Evolutionary conservation across 2,797 vertebrate genomes (phyloP).

Genomic region (Enteromius thamalakanensis): DNA sequence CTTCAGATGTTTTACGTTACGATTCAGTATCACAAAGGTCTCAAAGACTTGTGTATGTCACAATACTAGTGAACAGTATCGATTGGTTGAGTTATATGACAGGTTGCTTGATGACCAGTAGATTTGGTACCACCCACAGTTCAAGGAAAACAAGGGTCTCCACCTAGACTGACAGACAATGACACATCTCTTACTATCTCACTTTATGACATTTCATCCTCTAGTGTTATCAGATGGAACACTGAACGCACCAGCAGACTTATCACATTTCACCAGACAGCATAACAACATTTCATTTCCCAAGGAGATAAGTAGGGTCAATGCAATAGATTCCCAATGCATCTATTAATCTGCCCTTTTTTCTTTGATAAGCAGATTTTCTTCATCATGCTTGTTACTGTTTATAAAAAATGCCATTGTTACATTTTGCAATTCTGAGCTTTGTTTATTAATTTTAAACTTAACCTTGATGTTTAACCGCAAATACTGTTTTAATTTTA

Average conservation of each 20-base stretch:
- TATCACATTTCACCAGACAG: not conserved
- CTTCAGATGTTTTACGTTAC: not conserved
- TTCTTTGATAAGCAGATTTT: not conserved
- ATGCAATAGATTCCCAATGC: not conserved
- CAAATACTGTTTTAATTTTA: not conserved
- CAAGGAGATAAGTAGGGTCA: not conserved
- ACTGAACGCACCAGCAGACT: not conserved
- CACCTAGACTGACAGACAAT: slow-evolving; percentile 21
- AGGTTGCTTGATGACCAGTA: not conserved
- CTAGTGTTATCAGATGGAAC: not conserved
- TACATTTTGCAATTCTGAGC: not conserved
- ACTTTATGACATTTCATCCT: not conserved
- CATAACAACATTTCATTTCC: not conserved
- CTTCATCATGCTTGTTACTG: not conserved
- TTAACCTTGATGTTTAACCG: not conserved
- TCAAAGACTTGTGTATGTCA: not conserved
- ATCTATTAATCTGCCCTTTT: not conserved
- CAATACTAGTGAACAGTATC: not conserved
- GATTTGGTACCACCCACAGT: not conserved
- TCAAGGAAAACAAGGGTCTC: not conserved
- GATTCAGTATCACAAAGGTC: not conserved
- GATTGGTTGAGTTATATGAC: not conserved
- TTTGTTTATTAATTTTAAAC: not conserved
- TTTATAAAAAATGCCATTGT: not conserved
- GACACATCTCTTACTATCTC: not conserved